Conservation (phyloP, 2,797 vertebrate species). For the Podargus strigoides region DNA sequence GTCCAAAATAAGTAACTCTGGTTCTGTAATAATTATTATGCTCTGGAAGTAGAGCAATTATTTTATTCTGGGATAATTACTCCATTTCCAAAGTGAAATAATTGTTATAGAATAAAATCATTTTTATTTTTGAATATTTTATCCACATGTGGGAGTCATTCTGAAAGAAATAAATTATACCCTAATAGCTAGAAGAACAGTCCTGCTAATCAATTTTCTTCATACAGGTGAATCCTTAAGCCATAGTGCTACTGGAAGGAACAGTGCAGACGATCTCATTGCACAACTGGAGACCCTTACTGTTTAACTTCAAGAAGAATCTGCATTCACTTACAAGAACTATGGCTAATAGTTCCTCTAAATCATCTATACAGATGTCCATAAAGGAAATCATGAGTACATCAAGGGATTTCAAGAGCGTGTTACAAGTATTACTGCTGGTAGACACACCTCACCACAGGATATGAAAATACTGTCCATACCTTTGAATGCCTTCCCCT, state of each 20-base stretch:
- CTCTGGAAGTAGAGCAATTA: conserved; percentile 29
- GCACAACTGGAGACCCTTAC: not conserved
- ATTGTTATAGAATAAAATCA: conserved; percentile 59
- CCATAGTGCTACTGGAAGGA: not conserved
- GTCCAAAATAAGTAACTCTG: conserved; percentile 45
- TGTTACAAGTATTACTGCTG: not conserved
- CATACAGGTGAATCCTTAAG: not conserved
- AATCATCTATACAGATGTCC: not conserved
- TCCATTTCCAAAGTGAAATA: conserved; percentile 57
- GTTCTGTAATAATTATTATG: conserved; percentile 38
- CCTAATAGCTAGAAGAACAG: conserved; percentile 40
- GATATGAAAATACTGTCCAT: not conserved
- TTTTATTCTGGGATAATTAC: conserved; percentile 66
- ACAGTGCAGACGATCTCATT: not conserved
- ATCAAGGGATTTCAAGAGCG: not conserved
- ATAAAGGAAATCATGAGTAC: not conserved
- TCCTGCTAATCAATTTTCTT: conserved; percentile 57
- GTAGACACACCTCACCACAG: not conserved
- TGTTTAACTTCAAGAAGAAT: not conserved
- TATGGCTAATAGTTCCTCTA: not conserved
- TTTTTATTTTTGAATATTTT: conserved; percentile 63
- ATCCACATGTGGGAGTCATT: conserved; percentile 59
- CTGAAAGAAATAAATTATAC: conserved; percentile 64
- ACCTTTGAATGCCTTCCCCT: not conserved
- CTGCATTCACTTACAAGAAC: not conserved